A percentile compares a stretch with the other conserved stretches of the same genome.
Evolutionary conservation across 2,113 vertebrate genomes (phyloP).

Genomic region (Ia io): DNA sequence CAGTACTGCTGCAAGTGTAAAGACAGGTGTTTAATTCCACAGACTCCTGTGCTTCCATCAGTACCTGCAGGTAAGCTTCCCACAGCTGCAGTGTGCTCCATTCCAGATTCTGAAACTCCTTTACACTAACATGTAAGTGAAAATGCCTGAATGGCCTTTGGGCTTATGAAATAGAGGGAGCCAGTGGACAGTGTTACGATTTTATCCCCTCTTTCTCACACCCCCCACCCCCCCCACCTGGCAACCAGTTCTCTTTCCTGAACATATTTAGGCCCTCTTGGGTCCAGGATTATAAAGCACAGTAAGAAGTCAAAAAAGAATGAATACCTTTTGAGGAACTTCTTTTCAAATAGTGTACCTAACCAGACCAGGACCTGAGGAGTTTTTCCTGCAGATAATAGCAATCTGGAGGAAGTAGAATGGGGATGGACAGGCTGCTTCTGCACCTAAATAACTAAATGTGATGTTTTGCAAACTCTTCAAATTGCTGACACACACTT

Average conservation of each 20-base stretch:
- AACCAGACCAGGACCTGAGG: neutral
- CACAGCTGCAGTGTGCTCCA: neutral
- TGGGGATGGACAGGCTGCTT: neutral
- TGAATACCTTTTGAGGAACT: neutral
- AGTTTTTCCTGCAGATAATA: neutral
- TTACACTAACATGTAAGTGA: neutral
- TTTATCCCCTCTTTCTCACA: neutral
- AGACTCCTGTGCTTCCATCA: neutral
- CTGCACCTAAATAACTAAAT: neutral
- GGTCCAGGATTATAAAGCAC: neutral
- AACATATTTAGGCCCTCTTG: neutral
- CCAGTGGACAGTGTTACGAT: neutral
- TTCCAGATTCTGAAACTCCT: neutral
- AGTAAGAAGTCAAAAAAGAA: neutral
- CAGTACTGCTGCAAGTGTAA: neutral
- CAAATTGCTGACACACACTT: neutral
- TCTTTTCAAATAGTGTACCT: neutral
- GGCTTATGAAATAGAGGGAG: neutral
- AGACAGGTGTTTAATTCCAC: neutral
- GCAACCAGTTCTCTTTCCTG: neutral
- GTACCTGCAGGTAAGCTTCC: neutral
- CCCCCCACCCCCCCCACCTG: too few relatives aligned
- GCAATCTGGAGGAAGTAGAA: neutral
- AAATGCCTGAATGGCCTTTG: neutral
- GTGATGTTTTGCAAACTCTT: neutral